Evolutionary conservation across 2,888 invertebrate genomes (phyloP).

Genomic region (Apotomis betuletana): DNA sequence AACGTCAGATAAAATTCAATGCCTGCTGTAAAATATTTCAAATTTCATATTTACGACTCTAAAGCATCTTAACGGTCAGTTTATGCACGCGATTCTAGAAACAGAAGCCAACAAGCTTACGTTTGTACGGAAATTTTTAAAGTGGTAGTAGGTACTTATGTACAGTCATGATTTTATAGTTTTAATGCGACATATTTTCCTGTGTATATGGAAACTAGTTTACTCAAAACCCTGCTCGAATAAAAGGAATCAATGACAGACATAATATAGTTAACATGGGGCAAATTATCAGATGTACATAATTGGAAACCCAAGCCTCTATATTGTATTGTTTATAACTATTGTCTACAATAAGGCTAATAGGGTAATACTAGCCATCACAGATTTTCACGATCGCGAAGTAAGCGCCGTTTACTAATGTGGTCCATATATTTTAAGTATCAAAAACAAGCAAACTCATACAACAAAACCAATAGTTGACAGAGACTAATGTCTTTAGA

Average conservation of each 20-base stretch:
- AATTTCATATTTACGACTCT: constrained; percentile 29
- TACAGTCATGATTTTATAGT: background rate
- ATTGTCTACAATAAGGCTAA: too few species aligned
- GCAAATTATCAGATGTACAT: too few species aligned
- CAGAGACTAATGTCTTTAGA: constrained; percentile 14
- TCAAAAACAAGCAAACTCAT: background rate
- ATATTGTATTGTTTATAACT: too few species aligned
- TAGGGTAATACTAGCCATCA: too few species aligned
- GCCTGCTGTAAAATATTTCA: constrained; percentile 26
- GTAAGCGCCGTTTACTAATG: too few species aligned
- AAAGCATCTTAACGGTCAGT: constrained; percentile 18
- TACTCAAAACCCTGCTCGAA: too few species aligned
- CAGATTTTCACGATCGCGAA: too few species aligned
- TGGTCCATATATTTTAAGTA: background rate
- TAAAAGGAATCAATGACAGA: too few species aligned
- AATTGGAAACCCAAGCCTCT: too few species aligned
- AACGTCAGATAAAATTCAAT: constrained; percentile 35
- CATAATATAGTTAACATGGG: too few species aligned
- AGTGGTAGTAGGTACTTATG: background rate
- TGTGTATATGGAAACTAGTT: too few species aligned
- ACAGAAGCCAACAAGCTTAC: background rate
- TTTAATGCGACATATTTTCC: background rate
- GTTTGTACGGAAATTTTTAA: background rate
- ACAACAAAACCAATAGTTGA: constrained; percentile 9
- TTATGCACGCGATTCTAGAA: constrained; percentile 18